Conservation (phyloP, 2,797 vertebrate species). For the Gymnocypris eckloni region DNA sequence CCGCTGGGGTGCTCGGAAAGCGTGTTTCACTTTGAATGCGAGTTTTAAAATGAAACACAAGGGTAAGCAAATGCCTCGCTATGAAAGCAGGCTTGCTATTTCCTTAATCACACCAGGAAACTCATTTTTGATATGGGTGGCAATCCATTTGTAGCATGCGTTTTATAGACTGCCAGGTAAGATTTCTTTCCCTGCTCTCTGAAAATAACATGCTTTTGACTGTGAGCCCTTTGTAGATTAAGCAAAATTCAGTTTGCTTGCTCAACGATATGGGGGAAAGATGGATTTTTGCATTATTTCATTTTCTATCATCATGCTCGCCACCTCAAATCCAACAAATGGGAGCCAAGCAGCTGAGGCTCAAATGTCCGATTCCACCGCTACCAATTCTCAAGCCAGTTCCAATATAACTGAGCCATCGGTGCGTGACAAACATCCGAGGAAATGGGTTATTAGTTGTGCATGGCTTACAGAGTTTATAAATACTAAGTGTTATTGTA, state of each 20-base stretch:
- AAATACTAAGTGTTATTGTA: slow-evolving; percentile 74
- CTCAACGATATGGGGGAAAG: slow-evolving; percentile 51
- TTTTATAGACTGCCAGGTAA: slow-evolving; percentile 25
- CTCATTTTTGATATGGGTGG: slow-evolving; percentile 47
- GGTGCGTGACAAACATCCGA: slow-evolving; percentile 69
- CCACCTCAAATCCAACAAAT: slow-evolving; percentile 41
- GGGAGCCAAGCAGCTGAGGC: slow-evolving; percentile 37
- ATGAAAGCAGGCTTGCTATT: slow-evolving; percentile 33
- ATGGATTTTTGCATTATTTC: slow-evolving; percentile 60
- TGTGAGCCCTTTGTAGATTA: slow-evolving; percentile 69
- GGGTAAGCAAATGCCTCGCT: slow-evolving; percentile 46
- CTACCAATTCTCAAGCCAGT: slow-evolving; percentile 66
- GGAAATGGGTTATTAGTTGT: slow-evolving; percentile 70
- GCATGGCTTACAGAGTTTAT: slow-evolving; percentile 73
- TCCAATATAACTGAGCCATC: slow-evolving; percentile 68
- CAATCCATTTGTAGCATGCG: slow-evolving; percentile 35
- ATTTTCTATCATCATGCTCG: slow-evolving; percentile 64
- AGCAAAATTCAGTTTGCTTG: slow-evolving; percentile 61
- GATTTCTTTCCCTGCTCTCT: slow-evolving; percentile 41
- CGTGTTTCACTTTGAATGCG: slow-evolving; percentile 22
- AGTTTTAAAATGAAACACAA: slow-evolving; percentile 41
- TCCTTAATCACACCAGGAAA: slow-evolving; percentile 56
- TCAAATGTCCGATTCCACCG: slow-evolving; percentile 67
- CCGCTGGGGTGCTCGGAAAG: slow-evolving; percentile 31
- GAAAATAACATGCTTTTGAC: slow-evolving; percentile 50